These are phyloP conservation scores for Camelus dromedarius DNA, from an alignment of 2,113 vertebrate species.

Conservation along the genomic window DNA sequence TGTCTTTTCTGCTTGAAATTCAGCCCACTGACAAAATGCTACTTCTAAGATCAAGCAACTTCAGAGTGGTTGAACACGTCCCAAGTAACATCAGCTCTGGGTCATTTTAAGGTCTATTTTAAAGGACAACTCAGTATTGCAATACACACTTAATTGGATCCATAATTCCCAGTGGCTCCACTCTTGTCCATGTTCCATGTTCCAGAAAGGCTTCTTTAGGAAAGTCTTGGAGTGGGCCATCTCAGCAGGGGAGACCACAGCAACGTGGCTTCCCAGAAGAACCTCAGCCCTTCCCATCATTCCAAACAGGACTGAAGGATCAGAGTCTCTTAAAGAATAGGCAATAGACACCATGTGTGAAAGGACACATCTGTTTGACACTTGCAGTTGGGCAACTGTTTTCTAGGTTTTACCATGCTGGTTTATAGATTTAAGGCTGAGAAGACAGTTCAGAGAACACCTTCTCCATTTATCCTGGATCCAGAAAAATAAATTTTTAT, in stretches of 20 bases:
- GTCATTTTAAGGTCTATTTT: constrained; percentile 45
- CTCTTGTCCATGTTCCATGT: background rate
- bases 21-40: constrained; percentile 3
- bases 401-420: background rate
- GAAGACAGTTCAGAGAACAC: background rate
- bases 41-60: background rate
- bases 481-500: constrained; percentile 14
- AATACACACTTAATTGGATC: background rate
- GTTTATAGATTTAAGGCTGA: constrained; percentile 8
- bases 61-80: background rate
- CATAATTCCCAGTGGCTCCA: background rate
- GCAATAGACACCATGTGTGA: background rate
- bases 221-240: background rate
- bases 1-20: background rate
- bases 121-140: background rate
- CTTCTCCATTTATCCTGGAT: background rate
- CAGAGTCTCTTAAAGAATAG: background rate
- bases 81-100: background rate
- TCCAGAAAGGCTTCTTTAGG: background rate
- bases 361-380: constrained; percentile 28
- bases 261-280: background rate
- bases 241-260: background rate
- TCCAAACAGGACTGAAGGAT: background rate
- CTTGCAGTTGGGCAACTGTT: background rate
- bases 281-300: background rate